Evolutionary conservation across 2,113 vertebrate genomes (phyloP).

Genomic region (Mugil cephalus): DNA sequence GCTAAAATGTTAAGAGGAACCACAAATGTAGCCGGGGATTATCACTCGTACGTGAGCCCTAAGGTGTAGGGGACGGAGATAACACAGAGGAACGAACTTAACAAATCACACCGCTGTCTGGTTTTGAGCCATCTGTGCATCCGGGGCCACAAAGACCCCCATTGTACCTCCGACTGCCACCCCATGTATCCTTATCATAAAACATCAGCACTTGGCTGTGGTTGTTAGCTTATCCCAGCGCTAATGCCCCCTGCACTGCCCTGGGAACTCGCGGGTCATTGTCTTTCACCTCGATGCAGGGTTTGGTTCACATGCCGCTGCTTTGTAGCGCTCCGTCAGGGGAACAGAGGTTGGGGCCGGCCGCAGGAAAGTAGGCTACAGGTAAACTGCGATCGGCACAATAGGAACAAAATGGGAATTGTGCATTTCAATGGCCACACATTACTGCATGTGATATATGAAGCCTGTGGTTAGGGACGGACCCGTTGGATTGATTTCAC

Average conservation of each 20-base stretch:
- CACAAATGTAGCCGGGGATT: slow-evolving; percentile 25
- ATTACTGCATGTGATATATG: slow-evolving; percentile 66
- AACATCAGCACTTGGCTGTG: slow-evolving; percentile 71
- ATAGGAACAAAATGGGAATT: slow-evolving; percentile 81
- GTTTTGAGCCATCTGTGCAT: slow-evolving; percentile 34
- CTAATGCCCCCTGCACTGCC: slow-evolving; percentile 63
- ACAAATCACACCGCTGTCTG: slow-evolving; percentile 49
- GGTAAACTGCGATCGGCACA: slow-evolving; percentile 72
- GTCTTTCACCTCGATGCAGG: slow-evolving; percentile 66
- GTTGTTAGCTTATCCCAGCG: slow-evolving; percentile 73
- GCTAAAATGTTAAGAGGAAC: not conserved
- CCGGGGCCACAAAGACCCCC: slow-evolving; percentile 69
- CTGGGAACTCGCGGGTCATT: slow-evolving; percentile 74
- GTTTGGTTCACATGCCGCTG: slow-evolving; percentile 73
- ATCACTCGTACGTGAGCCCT: slow-evolving; percentile 27
- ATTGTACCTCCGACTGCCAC: slow-evolving; percentile 66
- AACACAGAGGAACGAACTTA: slow-evolving; percentile 19
- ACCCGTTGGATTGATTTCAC: slow-evolving; percentile 63
- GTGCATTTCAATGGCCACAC: slow-evolving; percentile 70
- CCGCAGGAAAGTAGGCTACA: slow-evolving; percentile 67
- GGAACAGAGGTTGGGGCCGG: slow-evolving; percentile 50
- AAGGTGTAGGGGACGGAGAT: slow-evolving; percentile 20
- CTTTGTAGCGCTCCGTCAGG: slow-evolving; percentile 69
- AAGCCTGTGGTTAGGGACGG: slow-evolving; percentile 60
- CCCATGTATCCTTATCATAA: slow-evolving; percentile 70